Base-by-base conservation (phyloP, 2,888 invertebrate genomes). In the Rhaphigaster nebulosa region DNA sequence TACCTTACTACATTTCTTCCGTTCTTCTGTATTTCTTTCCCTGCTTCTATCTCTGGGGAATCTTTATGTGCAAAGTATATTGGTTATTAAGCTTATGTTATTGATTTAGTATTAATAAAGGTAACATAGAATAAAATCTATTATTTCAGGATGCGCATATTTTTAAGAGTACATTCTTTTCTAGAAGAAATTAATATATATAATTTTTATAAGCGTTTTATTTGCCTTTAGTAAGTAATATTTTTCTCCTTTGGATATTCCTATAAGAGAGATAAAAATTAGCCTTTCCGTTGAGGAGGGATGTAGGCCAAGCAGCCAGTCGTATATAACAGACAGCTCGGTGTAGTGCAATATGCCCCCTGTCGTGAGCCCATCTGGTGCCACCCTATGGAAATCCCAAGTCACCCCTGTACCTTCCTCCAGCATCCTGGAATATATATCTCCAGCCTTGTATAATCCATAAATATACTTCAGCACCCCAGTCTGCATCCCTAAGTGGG, bases 361-460 rank as follows among this genome's bases (percentile, higher is more conserved):
- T 76, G 70, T 76, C 70, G 34, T 76, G 20, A 18, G 38, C 70
- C 70, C 70, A 76, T 76, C 70, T 76, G 70, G 20, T 38, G 70
- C 70, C 70, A 76, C 70, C 70, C 70, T 76, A 76, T 76, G 70
- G 70, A 76, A 76, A 76, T 76, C 70, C 70, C 70, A 20, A 76
- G 70, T 38, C 70, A 23, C 12, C 70, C 70, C 29, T 29, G 70
- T 76, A 76, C 70, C 70, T 76, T 76, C 70, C 70, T 76, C 70
- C 34, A 8, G 20, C 26, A 38, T 20, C 20, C 70, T 76, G 34
- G 34, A 76, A 76, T 76, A 76, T 65, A 65, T 76, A 76, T 76
- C 70, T 76, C 70, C 34, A 15, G 15, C 70, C 70, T 76, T 76
- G 70, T 76, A 76, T 76, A 76, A 76, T 76, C 70, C 70, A 76